Evolutionary conservation across 2,113 vertebrate genomes (phyloP).

Genomic region (Bubo scandiacus): DNA sequence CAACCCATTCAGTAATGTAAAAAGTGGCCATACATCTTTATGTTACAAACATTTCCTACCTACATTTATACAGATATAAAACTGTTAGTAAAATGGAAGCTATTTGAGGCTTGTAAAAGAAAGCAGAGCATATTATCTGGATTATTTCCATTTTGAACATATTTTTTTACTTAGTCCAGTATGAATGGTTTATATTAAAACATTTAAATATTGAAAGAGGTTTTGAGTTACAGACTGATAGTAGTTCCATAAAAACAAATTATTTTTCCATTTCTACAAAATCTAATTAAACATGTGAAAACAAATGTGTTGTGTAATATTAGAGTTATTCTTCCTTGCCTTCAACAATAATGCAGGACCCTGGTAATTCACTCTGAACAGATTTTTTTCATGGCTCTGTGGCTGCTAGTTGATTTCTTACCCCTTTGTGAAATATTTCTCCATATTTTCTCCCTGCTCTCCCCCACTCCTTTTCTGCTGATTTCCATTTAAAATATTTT

Average conservation of each 20-base stretch:
- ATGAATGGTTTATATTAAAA: constrained; percentile 76
- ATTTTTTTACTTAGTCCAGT: constrained; percentile 71
- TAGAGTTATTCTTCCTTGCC: constrained; percentile 10
- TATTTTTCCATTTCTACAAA: constrained; percentile 73
- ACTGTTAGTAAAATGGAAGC: constrained; percentile 65
- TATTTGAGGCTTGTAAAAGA: constrained; percentile 57
- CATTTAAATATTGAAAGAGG: constrained; percentile 69
- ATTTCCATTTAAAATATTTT: background rate
- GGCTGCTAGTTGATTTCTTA: background rate
- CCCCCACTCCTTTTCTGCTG: background rate
- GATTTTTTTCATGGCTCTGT: background rate
- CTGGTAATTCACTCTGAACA: background rate
- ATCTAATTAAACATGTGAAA: constrained; percentile 71
- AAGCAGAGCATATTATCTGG: constrained; percentile 65
- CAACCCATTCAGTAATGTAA: background rate
- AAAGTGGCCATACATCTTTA: constrained; percentile 28
- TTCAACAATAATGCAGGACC: background rate
- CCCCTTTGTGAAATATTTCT: background rate
- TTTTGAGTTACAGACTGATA: constrained; percentile 75
- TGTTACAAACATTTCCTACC: constrained; percentile 54
- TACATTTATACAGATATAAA: constrained; percentile 63
- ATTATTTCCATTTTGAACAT: constrained; percentile 72
- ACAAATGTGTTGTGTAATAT: constrained; percentile 64
- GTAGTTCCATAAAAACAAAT: constrained; percentile 72
- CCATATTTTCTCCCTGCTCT: background rate